Base-by-base conservation (phyloP, 2,113 vertebrate genomes). In the Carassius gibelio region DNA sequence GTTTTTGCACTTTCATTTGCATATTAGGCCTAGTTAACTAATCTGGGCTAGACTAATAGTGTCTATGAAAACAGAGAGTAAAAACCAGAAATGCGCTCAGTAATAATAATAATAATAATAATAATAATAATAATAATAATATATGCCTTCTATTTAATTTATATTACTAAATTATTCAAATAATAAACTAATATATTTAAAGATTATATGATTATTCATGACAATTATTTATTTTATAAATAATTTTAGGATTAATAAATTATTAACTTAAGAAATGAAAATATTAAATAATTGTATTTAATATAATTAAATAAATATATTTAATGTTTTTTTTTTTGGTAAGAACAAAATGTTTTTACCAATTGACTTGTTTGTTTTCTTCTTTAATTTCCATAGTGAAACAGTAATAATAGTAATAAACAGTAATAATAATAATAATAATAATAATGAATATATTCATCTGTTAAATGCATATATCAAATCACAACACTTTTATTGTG, bases 1-100 rank as follows among this genome's bases (percentile, higher is more conserved):
- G 59, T 71, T 57, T 90, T 38, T 55, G 87, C 87, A 9, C 4
- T 38, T 81, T 75, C 9, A 36, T 85, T 75, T 84, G n/a, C 21
- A 34, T 61, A 57, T 84, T 85, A 50, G 55, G 48, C 62, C 15
- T 26, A 78, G 5, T 14, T 80, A 64, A 66, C 59, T 81, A 3
- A 61, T 61, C 34, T 38, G 30, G 52, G 15, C 34, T 59, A 13
- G 55, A 57, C 55, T 57, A 57, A 21, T 59, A 21, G 50, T 42
- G 55, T n/a, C 6, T 57, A 4, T 38, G 13, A 48, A 45, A 80
- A 61, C 10, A 38, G 10, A 36, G 9, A 17, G 52, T 77, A n/a
- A 59, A 5, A 79, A 78, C 15, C 52, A 61, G 11, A 38, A 79
- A 78, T 61, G 76, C 4, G 3, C 52, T 23, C 13, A 42, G 19